Percentiles rank a stretch among this genome's conserved stretches.
Evolutionary conservation across 2,113 vertebrate genomes (phyloP).

Genomic region (Gambusia affinis): DNA sequence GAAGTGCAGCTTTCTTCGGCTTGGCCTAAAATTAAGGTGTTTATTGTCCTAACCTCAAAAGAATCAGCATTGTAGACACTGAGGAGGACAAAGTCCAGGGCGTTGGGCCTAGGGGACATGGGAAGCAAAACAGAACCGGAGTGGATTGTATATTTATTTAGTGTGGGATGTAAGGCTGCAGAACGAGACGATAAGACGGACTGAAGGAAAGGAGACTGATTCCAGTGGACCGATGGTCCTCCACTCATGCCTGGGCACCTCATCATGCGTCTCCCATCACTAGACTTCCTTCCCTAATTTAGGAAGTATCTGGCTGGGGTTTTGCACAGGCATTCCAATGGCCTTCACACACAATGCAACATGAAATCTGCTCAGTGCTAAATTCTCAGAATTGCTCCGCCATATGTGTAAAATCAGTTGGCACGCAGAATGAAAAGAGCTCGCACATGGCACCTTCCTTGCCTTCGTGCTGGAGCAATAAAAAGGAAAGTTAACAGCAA

Average conservation of each 20-base stretch:
- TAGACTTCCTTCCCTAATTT: constrained; percentile 3
- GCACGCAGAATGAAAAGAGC: constrained; percentile 28
- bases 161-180: constrained; percentile 35
- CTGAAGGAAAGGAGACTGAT: constrained; percentile 3
- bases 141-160: constrained; percentile 68
- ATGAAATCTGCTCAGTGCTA: neutral
- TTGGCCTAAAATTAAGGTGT: constrained; percentile 63
- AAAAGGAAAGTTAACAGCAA: constrained; percentile 53
- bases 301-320: constrained; percentile 28
- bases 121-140: constrained; percentile 60
- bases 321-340: neutral
- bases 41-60: constrained; percentile 77
- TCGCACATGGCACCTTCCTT: constrained; percentile 43
- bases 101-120: constrained; percentile 43
- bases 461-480: constrained; percentile 49
- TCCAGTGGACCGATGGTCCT: constrained; percentile 20
- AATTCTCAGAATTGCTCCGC: constrained; percentile 22
- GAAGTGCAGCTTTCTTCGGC: constrained; percentile 62
- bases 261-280: constrained; percentile 3
- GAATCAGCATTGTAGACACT: constrained; percentile 67
- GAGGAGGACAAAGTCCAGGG: constrained; percentile 66
- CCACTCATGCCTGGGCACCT: constrained; percentile 34
- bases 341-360: neutral
- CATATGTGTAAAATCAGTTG: constrained; percentile 36
- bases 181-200: constrained; percentile 25